Evolutionary conservation across 2,888 invertebrate species (phyloP).

Genomic region (Rhagonycha lutea): DNA sequence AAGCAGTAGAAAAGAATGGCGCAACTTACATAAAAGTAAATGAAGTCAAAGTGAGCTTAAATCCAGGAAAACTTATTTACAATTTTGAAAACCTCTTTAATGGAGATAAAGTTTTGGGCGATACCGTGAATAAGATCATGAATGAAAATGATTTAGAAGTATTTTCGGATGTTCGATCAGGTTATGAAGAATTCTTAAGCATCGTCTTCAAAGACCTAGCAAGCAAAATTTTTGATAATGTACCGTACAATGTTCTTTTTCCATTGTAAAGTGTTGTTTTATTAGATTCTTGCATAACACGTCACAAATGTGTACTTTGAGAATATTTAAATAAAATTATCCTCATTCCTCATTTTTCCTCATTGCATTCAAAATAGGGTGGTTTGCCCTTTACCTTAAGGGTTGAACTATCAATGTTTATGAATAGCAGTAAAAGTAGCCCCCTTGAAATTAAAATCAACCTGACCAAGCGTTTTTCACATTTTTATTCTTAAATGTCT

Average conservation of each 20-base stretch:
- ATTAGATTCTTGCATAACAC: background rate
- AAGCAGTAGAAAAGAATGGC: constrained; percentile 65
- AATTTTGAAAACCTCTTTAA: constrained; percentile 69
- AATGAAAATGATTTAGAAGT: constrained; percentile 51
- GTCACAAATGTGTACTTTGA: no score
- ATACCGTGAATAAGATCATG: constrained; percentile 50
- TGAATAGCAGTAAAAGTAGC: no score
- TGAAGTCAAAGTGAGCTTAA: constrained; percentile 66
- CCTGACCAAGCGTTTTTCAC: no score
- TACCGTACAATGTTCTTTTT: background rate
- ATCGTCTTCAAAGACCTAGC: constrained; percentile 1
- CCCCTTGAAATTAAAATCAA: no score
- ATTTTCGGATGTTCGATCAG: constrained; percentile 58
- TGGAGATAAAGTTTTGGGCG: constrained; percentile 45
- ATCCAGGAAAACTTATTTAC: constrained; percentile 63
- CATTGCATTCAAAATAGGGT: no score
- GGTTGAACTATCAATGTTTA: no score
- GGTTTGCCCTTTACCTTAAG: no score
- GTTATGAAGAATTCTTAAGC: constrained; percentile 65
- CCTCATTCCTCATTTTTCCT: no score
- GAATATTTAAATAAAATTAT: no score
- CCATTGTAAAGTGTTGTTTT: background rate
- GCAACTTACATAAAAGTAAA: constrained; percentile 66
- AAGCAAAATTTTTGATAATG: background rate
- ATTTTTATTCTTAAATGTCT: no score